Evolutionary conservation across 2,888 invertebrate species (phyloP).

Genomic region (Caenorhabditis macrosperma): DNA sequence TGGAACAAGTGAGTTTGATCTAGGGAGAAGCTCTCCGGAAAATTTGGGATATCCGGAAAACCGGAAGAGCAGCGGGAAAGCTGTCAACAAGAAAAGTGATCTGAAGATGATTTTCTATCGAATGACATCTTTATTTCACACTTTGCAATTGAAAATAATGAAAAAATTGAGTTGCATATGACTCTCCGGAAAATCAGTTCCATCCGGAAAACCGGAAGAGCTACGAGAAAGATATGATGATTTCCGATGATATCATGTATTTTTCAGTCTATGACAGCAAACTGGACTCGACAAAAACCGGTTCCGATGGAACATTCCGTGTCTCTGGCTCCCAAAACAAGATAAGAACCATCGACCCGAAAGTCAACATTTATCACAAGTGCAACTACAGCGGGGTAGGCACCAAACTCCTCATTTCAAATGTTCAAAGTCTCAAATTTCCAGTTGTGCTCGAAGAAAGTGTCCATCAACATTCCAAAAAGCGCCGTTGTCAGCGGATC

Average conservation of each 20-base stretch:
- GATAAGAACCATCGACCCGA: constrained; percentile 62
- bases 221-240: too few species aligned
- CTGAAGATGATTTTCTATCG: too few species aligned
- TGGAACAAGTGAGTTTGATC: constrained; percentile 43
- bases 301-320: constrained; percentile 70
- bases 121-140: too few species aligned
- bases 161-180: too few species aligned
- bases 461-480: constrained; percentile 52
- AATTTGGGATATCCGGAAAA: background rate
- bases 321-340: constrained; percentile 62
- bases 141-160: background rate
- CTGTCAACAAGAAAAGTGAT: too few species aligned
- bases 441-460: constrained; percentile 54
- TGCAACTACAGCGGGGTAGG: constrained; percentile 55
- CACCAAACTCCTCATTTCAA: too few species aligned
- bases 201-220: too few species aligned
- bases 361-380: constrained; percentile 60
- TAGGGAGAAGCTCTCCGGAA: background rate
- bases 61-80: background rate
- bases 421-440: background rate
- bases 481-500: constrained; percentile 31
- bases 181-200: too few species aligned
- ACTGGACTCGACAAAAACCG: constrained; percentile 71
- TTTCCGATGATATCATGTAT: background rate
- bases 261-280: constrained; percentile 67